Percentiles rank a stretch among this genome's conserved stretches.
phyloP scores from a whole-genome alignment of 2,888 invertebrate genomes.

The Hydrotaea cyrtoneurina region DNA sequence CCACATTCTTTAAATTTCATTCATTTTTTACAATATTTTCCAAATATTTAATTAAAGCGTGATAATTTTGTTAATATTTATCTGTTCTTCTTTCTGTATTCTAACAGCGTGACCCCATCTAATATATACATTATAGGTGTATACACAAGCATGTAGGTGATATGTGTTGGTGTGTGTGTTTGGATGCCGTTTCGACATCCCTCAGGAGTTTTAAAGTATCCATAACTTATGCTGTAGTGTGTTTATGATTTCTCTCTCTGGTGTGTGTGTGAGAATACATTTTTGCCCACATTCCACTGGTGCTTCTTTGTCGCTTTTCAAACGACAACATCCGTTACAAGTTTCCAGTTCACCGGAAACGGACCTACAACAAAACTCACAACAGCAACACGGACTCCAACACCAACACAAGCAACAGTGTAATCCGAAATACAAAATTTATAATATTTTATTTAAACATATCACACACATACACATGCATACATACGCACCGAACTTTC shows the following conservation, averaged over 20 bases:
- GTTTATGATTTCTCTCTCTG: slow-evolving; percentile 23
- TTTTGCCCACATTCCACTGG: not conserved
- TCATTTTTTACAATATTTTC: too few relatives aligned
- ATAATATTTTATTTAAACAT: slow-evolving; percentile 47
- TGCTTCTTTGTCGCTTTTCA: not conserved
- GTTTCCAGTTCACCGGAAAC: slow-evolving; percentile 39
- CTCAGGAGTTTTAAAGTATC: slow-evolving; percentile 43
- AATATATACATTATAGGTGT: not conserved
- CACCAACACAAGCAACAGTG: slow-evolving; percentile 14
- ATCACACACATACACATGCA: slow-evolving; percentile 7
- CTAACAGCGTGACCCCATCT: not conserved
- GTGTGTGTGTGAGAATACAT: not conserved
- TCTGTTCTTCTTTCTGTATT: too few relatives aligned
- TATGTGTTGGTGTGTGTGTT: not conserved
- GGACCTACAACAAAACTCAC: slow-evolving; percentile 38
- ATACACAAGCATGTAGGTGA: too few relatives aligned
- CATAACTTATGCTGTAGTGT: slow-evolving; percentile 41
- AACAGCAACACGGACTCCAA: slow-evolving; percentile 14
- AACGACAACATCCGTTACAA: slow-evolving; percentile 50
- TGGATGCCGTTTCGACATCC: slow-evolving; percentile 22
- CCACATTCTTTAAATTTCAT: too few relatives aligned
- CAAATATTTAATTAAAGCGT: too few relatives aligned
- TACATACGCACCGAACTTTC: slow-evolving; percentile 8
- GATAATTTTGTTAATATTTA: too few relatives aligned
- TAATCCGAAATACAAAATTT: slow-evolving; percentile 27